These are phyloP conservation scores for Ochropacha duplaris DNA, from an alignment of 2,888 invertebrate genomes.

Conservation along the genomic window DNA sequence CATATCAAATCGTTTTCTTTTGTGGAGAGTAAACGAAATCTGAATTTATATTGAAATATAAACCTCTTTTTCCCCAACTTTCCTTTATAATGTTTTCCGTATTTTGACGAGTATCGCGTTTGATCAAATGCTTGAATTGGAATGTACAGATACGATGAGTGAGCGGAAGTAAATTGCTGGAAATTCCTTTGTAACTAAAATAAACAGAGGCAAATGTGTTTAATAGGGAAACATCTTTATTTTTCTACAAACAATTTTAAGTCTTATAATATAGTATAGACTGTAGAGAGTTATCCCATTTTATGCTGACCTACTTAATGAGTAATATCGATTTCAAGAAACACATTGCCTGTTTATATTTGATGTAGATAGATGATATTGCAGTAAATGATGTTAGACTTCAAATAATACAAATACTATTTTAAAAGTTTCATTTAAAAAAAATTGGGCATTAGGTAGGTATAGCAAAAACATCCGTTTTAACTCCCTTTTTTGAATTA, in stretches of 20 bases:
- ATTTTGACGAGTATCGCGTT: neutral
- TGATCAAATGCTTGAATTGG: constrained; percentile 36
- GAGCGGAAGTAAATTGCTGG: constrained; percentile 30
- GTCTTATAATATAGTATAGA: neutral
- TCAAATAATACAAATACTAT: no score
- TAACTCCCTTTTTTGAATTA: no score
- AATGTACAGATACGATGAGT: constrained; percentile 17
- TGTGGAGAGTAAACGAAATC: neutral
- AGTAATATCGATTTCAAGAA: neutral
- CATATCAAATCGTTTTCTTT: neutral
- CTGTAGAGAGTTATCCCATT: neutral
- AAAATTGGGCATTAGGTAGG: no score
- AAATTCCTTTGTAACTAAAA: constrained; percentile 28
- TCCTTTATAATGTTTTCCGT: neutral
- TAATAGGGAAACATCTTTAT: neutral
- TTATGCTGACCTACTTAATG: neutral
- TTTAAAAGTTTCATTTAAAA: no score
- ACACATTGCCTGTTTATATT: neutral
- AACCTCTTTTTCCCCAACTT: neutral
- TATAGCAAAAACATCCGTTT: no score
- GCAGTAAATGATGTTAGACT: no score
- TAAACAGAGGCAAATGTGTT: constrained; percentile 4
- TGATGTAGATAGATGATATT: no score
- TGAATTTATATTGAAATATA: constrained; percentile 1
- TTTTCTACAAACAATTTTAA: neutral